Conservation (phyloP, 2,888 invertebrate genomes). For the Helicoverpa assulta region DNA sequence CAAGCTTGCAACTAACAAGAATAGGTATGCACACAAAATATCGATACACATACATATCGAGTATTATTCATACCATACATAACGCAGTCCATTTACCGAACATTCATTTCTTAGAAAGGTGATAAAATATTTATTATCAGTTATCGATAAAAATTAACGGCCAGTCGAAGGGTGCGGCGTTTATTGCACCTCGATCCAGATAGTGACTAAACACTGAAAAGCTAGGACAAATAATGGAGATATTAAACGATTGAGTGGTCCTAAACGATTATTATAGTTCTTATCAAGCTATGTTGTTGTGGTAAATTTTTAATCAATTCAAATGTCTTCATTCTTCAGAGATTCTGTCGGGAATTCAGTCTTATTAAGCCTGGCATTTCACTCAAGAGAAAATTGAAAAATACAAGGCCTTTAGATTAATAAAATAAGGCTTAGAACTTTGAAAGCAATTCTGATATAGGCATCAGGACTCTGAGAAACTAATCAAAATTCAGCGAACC, state of each 20-base stretch:
- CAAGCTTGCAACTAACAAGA: background rate
- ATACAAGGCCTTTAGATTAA: background rate
- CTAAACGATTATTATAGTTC: conserved; percentile 21
- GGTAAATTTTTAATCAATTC: conserved; percentile 21
- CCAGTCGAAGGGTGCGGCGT: conserved; percentile 78
- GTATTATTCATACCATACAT: conserved; percentile 5
- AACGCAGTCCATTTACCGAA: conserved; percentile 24
- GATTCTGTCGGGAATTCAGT: background rate
- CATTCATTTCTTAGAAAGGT: conserved; percentile 52
- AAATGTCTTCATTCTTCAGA: conserved; percentile 10
- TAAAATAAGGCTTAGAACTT: background rate
- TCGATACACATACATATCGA: too few relatives aligned
- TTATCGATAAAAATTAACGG: conserved; percentile 71
- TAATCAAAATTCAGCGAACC: conserved; percentile 26
- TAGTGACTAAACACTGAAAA: conserved; percentile 35
- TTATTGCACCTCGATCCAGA: conserved; percentile 69
- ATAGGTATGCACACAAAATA: background rate
- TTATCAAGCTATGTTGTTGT: conserved; percentile 7
- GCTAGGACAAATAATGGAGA: conserved; percentile 45
- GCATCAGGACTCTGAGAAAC: background rate
- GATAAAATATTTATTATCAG: conserved; percentile 68
- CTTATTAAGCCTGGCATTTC: background rate
- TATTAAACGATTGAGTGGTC: conserved; percentile 36
- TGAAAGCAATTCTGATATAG: background rate
- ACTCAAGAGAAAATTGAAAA: too few relatives aligned